Evolutionary conservation across 2,888 invertebrate genomes (phyloP).

Genomic region (Acleris cristana): DNA sequence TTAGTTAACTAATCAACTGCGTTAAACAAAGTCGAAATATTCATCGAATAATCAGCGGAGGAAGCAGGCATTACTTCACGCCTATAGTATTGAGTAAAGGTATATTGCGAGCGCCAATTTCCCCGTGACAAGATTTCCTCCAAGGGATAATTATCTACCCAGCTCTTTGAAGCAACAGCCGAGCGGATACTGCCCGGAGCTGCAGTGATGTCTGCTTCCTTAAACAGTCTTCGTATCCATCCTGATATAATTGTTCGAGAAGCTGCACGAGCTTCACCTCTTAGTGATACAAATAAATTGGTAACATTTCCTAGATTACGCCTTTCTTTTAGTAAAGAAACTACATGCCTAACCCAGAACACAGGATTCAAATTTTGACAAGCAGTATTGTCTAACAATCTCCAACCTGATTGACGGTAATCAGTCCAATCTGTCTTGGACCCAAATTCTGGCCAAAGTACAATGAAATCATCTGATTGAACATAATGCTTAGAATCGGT

Average conservation of each 20-base stretch:
- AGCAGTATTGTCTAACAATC: not conserved
- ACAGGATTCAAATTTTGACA: not conserved
- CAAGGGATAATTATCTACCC: constrained; percentile 10
- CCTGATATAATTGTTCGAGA: constrained; percentile 5
- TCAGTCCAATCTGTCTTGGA: constrained; percentile 24
- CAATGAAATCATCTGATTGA: constrained; percentile 6
- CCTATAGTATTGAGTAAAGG: constrained; percentile 3
- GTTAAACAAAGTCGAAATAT: constrained; percentile 1
- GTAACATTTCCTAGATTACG: not conserved
- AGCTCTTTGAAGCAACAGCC: constrained; percentile 12
- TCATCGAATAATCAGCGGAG: not conserved
- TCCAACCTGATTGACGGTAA: constrained; percentile 22
- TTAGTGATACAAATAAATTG: constrained; percentile 1
- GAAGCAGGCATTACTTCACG: constrained; percentile 8
- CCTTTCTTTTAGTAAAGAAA: not conserved
- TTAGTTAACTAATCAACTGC: not conserved
- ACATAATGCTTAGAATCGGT: constrained; percentile 1
- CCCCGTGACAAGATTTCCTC: constrained; percentile 30
- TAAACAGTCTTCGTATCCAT: constrained; percentile 12
- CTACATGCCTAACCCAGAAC: constrained; percentile 6
- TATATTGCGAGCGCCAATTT: constrained; percentile 23
- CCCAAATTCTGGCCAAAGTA: constrained; percentile 20
- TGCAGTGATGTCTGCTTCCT: constrained; percentile 9
- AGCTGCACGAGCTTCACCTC: constrained; percentile 5
- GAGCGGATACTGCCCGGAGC: constrained; percentile 16